Evolutionary conservation across 2,888 invertebrate species (phyloP).

Genomic region (Dione vanillae): DNA sequence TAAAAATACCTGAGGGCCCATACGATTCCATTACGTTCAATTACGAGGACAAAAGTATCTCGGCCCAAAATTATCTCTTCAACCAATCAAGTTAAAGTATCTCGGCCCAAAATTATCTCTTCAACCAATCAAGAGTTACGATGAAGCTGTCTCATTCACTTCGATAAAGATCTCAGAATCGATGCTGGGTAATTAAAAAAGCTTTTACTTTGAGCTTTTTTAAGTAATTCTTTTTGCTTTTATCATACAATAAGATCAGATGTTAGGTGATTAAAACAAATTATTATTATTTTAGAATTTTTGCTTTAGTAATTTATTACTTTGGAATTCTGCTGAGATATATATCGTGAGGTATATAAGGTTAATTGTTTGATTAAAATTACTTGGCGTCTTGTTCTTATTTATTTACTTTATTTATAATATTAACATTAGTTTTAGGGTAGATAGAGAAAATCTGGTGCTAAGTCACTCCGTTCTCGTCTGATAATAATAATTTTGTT

Average conservation of each 20-base stretch:
- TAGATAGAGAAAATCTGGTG: neutral
- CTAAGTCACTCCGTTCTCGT: neutral
- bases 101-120: conserved; percentile 44
- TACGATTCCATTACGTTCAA: conserved; percentile 42
- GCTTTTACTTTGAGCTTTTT: conserved; percentile 21
- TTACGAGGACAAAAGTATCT: conserved; percentile 41
- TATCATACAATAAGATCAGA: conserved; percentile 9
- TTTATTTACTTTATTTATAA: neutral
- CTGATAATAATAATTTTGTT: too few relatives aligned
- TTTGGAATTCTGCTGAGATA: conserved; percentile 3
- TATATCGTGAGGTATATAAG: neutral
- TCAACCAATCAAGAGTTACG: conserved; percentile 46
- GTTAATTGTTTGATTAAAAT: neutral
- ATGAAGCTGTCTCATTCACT: conserved; percentile 56
- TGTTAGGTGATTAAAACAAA: conserved; percentile 24
- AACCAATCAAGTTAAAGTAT: conserved; percentile 42
- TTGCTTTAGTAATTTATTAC: neutral
- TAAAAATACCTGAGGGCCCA: conserved; percentile 32
- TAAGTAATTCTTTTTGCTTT: conserved; percentile 19
- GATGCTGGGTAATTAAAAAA: conserved; percentile 34
- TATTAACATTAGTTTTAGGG: too few relatives aligned
- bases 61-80: conserved; percentile 44
- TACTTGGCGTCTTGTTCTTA: neutral
- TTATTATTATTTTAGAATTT: conserved; percentile 5
- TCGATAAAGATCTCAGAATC: conserved; percentile 61